Conservation (phyloP, 2,797 vertebrate genomes). For the Carcharodon carcharias region DNA sequence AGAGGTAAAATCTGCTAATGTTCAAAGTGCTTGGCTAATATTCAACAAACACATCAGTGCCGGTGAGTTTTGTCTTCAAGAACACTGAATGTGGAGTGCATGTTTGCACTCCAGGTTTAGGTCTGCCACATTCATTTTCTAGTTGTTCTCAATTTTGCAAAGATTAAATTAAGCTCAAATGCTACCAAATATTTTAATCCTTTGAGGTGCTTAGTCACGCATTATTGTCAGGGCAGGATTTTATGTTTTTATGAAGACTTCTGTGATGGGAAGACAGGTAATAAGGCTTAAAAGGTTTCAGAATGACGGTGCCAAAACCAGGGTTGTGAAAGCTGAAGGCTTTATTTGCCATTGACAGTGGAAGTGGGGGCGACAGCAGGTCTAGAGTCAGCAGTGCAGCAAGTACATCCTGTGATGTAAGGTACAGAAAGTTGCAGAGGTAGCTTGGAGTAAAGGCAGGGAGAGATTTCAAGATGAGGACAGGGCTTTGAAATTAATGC, state of each 20-base stretch:
- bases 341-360: neutral
- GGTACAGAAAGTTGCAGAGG: neutral
- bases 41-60: neutral
- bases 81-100: neutral
- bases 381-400: too few relatives aligned
- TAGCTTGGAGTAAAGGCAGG: neutral
- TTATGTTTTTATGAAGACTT: neutral
- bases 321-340: neutral
- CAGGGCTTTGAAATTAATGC: neutral
- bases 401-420: neutral
- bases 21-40: neutral
- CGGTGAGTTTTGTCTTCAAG: neutral
- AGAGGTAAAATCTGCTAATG: neutral
- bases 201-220: neutral
- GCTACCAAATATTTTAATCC: neutral
- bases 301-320: neutral
- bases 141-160: neutral
- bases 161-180: neutral
- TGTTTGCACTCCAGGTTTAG: neutral
- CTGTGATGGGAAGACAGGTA: too few relatives aligned
- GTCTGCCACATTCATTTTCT: neutral
- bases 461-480: neutral
- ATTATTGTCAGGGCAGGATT: neutral
- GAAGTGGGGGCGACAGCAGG: neutral
- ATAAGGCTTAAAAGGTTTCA: neutral